Conservation (phyloP, 2,797 vertebrate species). For the Sardinella longiceps region DNA sequence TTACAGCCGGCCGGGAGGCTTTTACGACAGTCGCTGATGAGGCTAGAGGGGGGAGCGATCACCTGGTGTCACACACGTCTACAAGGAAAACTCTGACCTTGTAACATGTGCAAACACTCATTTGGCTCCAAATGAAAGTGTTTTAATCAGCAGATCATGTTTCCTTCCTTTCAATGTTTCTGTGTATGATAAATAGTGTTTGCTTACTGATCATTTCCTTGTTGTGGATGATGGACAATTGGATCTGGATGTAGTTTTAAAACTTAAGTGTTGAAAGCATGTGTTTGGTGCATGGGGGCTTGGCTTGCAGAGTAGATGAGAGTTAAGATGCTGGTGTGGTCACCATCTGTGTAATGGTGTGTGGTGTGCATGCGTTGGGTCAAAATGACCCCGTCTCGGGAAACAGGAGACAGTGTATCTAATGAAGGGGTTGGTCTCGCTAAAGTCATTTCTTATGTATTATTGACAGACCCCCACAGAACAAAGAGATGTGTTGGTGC, state of each 20-base stretch:
- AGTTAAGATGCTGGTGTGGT: neutral
- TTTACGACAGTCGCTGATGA: neutral
- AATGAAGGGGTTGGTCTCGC: conserved; percentile 64
- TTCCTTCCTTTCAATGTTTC: neutral
- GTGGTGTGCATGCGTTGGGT: conserved; percentile 10
- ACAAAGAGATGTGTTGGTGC: neutral
- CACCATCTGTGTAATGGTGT: conserved; percentile 13
- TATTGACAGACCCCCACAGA: conserved; percentile 27
- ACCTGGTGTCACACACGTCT: conserved; percentile 12
- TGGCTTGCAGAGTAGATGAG: neutral
- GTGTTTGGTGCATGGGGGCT: neutral
- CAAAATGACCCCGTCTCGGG: conserved; percentile 42
- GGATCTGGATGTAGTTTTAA: neutral
- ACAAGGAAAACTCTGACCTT: neutral
- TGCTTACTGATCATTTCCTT: too few species aligned
- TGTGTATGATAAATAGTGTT: neutral
- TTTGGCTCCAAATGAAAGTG: neutral
- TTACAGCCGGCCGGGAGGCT: neutral
- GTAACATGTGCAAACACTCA: neutral
- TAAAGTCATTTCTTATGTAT: conserved; percentile 66
- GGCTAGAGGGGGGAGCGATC: neutral
- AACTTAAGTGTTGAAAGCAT: neutral
- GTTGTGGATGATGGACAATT: neutral
- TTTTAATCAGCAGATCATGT: neutral
- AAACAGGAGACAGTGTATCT: conserved; percentile 70